Base-by-base conservation (phyloP, 2,113 vertebrate genomes). In the Neogobius melanostomus region DNA sequence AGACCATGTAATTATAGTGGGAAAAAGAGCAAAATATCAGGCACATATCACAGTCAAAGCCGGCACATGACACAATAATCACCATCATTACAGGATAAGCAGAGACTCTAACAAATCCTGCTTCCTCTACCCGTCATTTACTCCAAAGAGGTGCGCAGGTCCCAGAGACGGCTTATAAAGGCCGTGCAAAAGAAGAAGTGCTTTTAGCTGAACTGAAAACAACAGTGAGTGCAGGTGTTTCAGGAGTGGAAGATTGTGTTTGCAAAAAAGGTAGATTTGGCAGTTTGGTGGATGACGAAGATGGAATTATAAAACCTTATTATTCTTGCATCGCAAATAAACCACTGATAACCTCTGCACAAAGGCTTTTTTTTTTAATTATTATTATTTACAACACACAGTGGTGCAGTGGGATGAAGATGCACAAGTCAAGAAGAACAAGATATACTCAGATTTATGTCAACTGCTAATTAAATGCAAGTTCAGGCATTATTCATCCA, bases 21-120 rank as follows among this genome's bases (percentile, higher is more conserved):
- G 28, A 71, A 67, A 68, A 59, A 61, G 64, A 83, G 71, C 28
- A 69, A 72, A 85, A 81, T 82, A 49, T 72, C 80, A 72, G 71
- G 28, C 28, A 36, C 28, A 36, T 36, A 36, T 36, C 68, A 71
- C 72, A 66, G 79, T 54, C 74, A 83, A 72, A 89, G 84, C 83
- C 82, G 82, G 74, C 82, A 82, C 82, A 68, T 83, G 87, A 87
- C 84, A 86, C 59, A 76, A 87, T 87, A 90, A 91, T 89, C 83
- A 87, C 86, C 76, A 72, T 90, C 83, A 88, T 86, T 84, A 88
- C 74, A 74, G 78, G 69, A 85, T 78, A 81, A 85, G 85, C 83
- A 80, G 63, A 75, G 68, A 68, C 66, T 66, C 69, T 82, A 85
- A 82, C 80, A 80, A 83, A 84, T 71, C 80, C 64, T 1, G 14